Evolutionary conservation across 2,888 invertebrate species (phyloP), one percentile per base, ranked within the genome.

Genomic region (Patella pellucida): DNA sequence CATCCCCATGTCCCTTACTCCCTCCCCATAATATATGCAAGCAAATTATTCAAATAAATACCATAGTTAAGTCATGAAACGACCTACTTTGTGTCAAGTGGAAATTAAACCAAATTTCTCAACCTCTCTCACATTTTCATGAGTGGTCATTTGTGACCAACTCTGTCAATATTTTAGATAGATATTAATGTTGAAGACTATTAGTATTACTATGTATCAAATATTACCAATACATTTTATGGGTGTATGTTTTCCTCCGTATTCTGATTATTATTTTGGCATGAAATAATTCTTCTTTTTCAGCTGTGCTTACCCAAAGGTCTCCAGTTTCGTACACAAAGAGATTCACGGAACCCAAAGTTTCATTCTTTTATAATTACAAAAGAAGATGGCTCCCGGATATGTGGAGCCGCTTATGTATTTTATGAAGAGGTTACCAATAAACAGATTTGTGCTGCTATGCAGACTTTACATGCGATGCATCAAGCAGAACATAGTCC

Each of bases 331-430:
- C 94, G 96, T 82, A 98, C 98, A 15, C 97, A 98, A 91, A 97
- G 96, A 91, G 96, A 97, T 91, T 93, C 93, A 16, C 92, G 94
- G 75, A 95, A 96, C 85, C 95, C 97, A 15, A 94, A 93, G 88
- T 97, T 98, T 91, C 99, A 99, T 92, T 96, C 98, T 71, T 99
- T 99, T 93, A 95, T 99, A 75, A 96, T 99, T 79, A 99, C 99
- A 16, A 94, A 96, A 85, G 98, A 99, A 92, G 98, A 99, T 94
- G 99, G 98, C 75, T 95, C 95, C 83, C 93, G 98, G 84, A 95
- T 95, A 84, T 97, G 97, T 92, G 99, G 99, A 78, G 97, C 97
- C 88, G 96, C 96, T 88, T 94, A 97, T 84, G 95, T 97, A 23
- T 99, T 99, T 91, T 98, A 95, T 92, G 99, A 99, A 92, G 97